Base-by-base conservation (phyloP, 2,113 vertebrate species). In the Pedetes capensis region DNA sequence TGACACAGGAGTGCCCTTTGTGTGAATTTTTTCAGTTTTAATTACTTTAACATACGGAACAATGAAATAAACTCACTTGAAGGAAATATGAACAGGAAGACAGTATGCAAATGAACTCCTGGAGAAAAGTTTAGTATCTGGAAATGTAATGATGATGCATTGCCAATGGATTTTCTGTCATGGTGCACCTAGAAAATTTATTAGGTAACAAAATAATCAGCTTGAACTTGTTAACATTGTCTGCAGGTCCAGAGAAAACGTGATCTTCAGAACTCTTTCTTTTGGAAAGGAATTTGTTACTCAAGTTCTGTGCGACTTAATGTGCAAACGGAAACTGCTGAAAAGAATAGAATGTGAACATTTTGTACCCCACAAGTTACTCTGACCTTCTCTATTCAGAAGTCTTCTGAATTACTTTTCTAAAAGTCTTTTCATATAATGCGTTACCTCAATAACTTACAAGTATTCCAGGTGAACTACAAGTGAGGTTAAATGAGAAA, bases 41-140 rank as follows among this genome's bases (percentile, higher is more conserved):
- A 92, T 83, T 72, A n/a, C n/a, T 96, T 97, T 93, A 69, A 95
- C 71, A 80, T 44, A 75, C 3, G 29, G 55, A 63, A 93, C 11
- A 96, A 94, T 61, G 96, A 85, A 42, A 51, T 2, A 44, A 91
- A 92, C 11, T 84, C 32, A 2, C 32, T 91, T 39, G 84, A 74
- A 84, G 71, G 86, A 37, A 44, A 89, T 34, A 53, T 4, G 8
- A 47, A 34, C 20, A 92, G 89, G 89, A 96, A 96, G 97, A 72
- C 2, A 49, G 66, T 29, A 61, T n/a, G 74, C 78, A 72, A 88
- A 95, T 20, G 71, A 95, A 42, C 8, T 64, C 87, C 49, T 71
- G 69, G 64, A 95, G 89, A 97, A 72, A 85, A 18, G 51, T 4
- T 34, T n/a, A 78, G 1, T 85, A 42, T 6, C 78, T 79, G 47